Percentiles rank a stretch among this genome's conserved stretches.
Evolutionary conservation across 2,888 invertebrate species (phyloP).

Genomic region (Nemotelus pantherinus): DNA sequence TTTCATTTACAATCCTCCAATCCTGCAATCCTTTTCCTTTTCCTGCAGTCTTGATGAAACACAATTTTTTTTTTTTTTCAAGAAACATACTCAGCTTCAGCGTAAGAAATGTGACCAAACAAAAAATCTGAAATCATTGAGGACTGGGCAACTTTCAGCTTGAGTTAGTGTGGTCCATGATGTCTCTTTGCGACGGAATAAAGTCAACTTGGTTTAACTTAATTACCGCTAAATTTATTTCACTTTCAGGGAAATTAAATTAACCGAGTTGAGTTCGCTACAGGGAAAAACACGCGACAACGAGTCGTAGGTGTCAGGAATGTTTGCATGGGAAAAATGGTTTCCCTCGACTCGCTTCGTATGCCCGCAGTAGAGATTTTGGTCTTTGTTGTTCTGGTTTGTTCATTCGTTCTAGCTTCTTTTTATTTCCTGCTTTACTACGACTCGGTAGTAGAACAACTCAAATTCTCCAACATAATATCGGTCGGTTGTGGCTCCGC

Average conservation of each 20-base stretch:
- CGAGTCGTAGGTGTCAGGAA: slow-evolving; percentile 20
- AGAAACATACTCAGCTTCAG: too few species aligned
- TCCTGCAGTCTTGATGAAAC: too few species aligned
- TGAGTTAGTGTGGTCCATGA: background rate
- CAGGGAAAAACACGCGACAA: slow-evolving; percentile 46
- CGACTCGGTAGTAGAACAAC: too few species aligned
- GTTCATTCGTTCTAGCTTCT: background rate
- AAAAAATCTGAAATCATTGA: background rate
- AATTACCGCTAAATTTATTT: slow-evolving; percentile 50
- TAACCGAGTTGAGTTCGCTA: slow-evolving; percentile 48
- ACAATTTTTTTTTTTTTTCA: too few species aligned
- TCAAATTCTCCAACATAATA: too few species aligned
- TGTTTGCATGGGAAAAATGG: background rate
- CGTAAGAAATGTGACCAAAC: too few species aligned
- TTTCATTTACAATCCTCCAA: too few species aligned
- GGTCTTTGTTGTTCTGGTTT: background rate
- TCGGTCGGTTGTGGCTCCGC: too few species aligned
- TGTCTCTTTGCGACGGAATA: slow-evolving; percentile 34
- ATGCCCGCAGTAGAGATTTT: too few species aligned
- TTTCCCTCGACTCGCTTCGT: background rate
- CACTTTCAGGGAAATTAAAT: slow-evolving; percentile 50
- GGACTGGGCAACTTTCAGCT: background rate
- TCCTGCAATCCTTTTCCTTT: too few species aligned
- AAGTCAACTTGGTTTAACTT: slow-evolving; percentile 50
- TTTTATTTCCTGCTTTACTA: too few species aligned